Percentiles rank a stretch among this genome's conserved stretches.
Evolutionary conservation across 2,888 invertebrate species (phyloP).

Genomic region (Cataglyphis livida): DNA sequence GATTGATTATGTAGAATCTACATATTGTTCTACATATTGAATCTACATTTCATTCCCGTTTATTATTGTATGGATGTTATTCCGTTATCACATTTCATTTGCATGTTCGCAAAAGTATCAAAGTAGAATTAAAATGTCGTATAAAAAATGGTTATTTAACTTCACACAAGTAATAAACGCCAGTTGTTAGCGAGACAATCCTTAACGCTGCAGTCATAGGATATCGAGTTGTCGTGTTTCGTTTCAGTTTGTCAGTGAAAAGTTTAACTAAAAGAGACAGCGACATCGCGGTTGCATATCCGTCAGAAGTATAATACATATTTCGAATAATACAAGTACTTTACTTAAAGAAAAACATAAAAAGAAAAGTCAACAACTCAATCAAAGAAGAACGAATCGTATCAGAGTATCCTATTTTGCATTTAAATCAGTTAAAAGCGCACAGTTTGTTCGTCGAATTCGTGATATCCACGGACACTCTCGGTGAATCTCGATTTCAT

Average conservation of each 20-base stretch:
- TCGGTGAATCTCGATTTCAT: constrained; percentile 62
- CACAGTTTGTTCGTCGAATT: constrained; percentile 46
- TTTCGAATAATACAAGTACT: constrained; percentile 58
- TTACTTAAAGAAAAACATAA: constrained; percentile 48
- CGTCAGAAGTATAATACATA: constrained; percentile 17
- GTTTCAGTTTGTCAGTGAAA: constrained; percentile 45
- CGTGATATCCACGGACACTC: constrained; percentile 32
- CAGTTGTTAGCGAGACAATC: constrained; percentile 12
- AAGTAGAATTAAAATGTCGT: constrained; percentile 15
- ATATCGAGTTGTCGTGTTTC: constrained; percentile 46
- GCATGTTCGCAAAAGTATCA: neutral
- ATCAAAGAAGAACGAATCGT: constrained; percentile 59
- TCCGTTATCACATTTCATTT: neutral
- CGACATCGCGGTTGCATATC: constrained; percentile 16
- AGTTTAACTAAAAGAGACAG: constrained; percentile 53
- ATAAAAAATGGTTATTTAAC: constrained; percentile 6
- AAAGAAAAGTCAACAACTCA: constrained; percentile 38
- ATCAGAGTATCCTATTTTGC: constrained; percentile 55
- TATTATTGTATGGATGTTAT: neutral
- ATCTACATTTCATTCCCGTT: neutral
- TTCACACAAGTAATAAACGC: constrained; percentile 34
- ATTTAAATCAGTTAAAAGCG: constrained; percentile 66
- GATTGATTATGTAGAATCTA: neutral
- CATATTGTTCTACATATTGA: neutral
- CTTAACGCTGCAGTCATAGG: constrained; percentile 16